Conservation (phyloP, 2,113 vertebrate genomes). For the Pardalotus punctatus region DNA sequence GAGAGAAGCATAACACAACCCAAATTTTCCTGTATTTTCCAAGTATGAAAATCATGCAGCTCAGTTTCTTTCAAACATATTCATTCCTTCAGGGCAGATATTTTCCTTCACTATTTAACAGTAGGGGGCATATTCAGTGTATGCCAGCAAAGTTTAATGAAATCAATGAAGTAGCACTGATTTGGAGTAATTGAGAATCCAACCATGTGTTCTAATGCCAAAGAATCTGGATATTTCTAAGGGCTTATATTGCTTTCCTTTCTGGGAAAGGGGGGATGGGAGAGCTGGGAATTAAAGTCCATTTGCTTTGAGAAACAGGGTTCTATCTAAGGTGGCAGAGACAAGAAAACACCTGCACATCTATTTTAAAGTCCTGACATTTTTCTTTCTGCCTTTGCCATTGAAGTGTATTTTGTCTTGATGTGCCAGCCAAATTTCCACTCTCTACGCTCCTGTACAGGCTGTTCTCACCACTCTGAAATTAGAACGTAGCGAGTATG, state of each 20-base stretch:
- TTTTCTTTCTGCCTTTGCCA: background rate
- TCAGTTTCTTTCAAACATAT: conserved; percentile 9
- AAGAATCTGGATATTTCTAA: conserved; percentile 36
- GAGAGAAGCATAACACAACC: background rate
- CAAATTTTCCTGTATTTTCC: background rate
- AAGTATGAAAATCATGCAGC: conserved; percentile 33
- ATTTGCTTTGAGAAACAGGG: background rate
- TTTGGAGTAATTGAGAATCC: conserved; percentile 54
- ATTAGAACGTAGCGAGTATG: background rate
- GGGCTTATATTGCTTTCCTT: background rate
- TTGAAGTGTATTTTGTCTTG: background rate
- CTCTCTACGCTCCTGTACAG: background rate
- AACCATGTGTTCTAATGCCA: conserved; percentile 46
- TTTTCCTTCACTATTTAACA: conserved; percentile 36
- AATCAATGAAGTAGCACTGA: conserved; percentile 61
- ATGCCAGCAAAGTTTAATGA: conserved; percentile 55
- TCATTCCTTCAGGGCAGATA: background rate
- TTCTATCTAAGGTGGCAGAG: background rate
- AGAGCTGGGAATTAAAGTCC: background rate
- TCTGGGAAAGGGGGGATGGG: background rate
- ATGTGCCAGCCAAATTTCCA: background rate
- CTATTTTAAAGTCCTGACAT: background rate
- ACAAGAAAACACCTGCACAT: background rate
- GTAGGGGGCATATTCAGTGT: conserved; percentile 47
- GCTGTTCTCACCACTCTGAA: background rate